Conservation (phyloP, 2,113 vertebrate species). For the Entomyzon cyanotis region DNA sequence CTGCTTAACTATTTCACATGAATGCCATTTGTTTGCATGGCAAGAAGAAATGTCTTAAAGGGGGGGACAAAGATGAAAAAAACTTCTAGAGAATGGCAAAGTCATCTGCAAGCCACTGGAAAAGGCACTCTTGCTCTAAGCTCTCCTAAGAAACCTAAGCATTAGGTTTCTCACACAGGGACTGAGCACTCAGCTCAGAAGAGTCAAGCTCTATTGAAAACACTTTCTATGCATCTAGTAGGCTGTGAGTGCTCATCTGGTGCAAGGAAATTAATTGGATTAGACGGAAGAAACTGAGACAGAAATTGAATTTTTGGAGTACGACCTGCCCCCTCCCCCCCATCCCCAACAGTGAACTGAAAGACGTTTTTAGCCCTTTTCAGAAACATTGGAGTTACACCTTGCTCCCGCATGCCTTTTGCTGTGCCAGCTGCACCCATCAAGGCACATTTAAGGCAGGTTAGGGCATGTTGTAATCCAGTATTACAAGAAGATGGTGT, state of each 20-base stretch:
- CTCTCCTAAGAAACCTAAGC: not conserved
- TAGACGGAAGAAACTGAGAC: not conserved
- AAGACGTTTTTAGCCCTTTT: not conserved
- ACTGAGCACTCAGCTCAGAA: not conserved
- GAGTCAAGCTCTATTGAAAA: not conserved
- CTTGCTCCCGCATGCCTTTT: not conserved
- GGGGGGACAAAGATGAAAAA: not conserved
- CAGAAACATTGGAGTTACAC: not conserved
- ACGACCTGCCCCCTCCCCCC: not conserved
- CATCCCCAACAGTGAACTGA: not conserved
- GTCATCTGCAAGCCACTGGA: not conserved
- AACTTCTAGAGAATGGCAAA: not conserved
- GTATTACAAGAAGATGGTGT: not conserved
- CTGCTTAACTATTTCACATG: not conserved
- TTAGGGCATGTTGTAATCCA: not conserved
- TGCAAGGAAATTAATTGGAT: not conserved
- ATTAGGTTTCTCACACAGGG: not conserved
- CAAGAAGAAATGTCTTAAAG: not conserved
- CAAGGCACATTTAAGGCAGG: not conserved
- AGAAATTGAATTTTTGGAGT: not conserved
- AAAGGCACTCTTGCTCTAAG: not conserved
- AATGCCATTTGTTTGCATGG: not conserved
- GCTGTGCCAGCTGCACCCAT: not conserved
- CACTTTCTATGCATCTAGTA: not conserved
- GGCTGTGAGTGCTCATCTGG: not conserved